These are phyloP conservation scores for Catharus ustulatus DNA, from an alignment of 2,797 vertebrate species.

Conservation along the genomic window DNA sequence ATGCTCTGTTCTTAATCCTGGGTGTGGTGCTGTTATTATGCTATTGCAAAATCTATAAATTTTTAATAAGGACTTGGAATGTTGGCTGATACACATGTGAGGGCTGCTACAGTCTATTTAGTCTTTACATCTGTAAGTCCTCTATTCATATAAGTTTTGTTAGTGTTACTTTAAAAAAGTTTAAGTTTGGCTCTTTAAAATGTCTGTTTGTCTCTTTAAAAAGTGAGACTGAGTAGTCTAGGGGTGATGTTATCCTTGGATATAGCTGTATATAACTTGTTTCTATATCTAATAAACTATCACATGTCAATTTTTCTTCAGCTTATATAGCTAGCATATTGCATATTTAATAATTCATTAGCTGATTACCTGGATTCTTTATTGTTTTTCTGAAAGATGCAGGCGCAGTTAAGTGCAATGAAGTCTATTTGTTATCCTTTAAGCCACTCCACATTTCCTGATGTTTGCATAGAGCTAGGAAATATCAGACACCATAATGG, in stretches of 20 bases:
- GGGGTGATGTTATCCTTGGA: background rate
- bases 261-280: background rate
- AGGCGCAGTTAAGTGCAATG: background rate
- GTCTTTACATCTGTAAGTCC: background rate
- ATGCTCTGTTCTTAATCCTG: background rate
- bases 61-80: background rate
- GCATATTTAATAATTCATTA: background rate
- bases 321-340: background rate
- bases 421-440: background rate
- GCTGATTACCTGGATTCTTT: background rate
- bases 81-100: background rate
- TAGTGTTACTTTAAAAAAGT: background rate
- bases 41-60: background rate
- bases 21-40: background rate
- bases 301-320: background rate
- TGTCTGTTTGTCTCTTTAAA: background rate
- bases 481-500: background rate
- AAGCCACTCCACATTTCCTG: background rate
- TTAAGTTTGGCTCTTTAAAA: background rate
- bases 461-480: background rate
- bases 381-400: background rate
- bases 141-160: background rate
- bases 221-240: background rate
- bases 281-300: background rate
- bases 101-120: background rate